phyloP scores from a whole-genome alignment of 1,140 invertebrate genomes.

The Aphelenchoides avenae region DNA sequence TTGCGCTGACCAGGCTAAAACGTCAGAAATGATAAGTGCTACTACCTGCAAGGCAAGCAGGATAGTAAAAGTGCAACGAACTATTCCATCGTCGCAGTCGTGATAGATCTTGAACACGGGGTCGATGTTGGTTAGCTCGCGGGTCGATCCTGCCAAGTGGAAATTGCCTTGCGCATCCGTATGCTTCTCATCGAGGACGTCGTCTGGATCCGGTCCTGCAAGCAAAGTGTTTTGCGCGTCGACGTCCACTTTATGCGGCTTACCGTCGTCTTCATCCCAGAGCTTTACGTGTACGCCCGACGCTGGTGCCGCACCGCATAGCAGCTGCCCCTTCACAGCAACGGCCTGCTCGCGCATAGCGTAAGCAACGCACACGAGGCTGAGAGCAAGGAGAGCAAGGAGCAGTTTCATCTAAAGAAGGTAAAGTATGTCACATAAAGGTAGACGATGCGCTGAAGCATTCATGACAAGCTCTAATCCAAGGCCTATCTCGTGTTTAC shows the following conservation, averaged over 20 bases:
- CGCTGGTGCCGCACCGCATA: slow-evolving; percentile 27
- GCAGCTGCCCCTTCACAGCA: slow-evolving; percentile 40
- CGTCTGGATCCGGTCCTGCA: slow-evolving; percentile 40
- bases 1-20: slow-evolving; percentile 48
- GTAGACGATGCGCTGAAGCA: too few relatives aligned
- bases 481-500: too few relatives aligned
- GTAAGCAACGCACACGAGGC: too few relatives aligned
- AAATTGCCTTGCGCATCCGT: slow-evolving; percentile 41
- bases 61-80: slow-evolving; percentile 5
- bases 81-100: slow-evolving; percentile 54
- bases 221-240: background rate
- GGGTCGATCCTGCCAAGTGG: slow-evolving; percentile 35
- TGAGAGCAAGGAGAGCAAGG: too few relatives aligned
- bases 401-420: too few relatives aligned
- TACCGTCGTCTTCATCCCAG: slow-evolving; percentile 31
- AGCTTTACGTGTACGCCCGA: slow-evolving; percentile 45
- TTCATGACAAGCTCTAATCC: too few relatives aligned
- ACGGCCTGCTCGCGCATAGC: slow-evolving; percentile 51
- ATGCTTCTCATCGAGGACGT: slow-evolving; percentile 41
- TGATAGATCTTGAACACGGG: slow-evolving; percentile 48
- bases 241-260: background rate
- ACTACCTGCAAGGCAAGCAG: too few relatives aligned
- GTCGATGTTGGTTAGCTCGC: slow-evolving; percentile 44
- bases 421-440: too few relatives aligned
- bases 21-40: slow-evolving; percentile 1